A percentile compares a stretch with the other conserved stretches of the same genome.
Evolutionary conservation across 2,797 vertebrate genomes (phyloP).

Genomic region (Margarornis squamiger): DNA sequence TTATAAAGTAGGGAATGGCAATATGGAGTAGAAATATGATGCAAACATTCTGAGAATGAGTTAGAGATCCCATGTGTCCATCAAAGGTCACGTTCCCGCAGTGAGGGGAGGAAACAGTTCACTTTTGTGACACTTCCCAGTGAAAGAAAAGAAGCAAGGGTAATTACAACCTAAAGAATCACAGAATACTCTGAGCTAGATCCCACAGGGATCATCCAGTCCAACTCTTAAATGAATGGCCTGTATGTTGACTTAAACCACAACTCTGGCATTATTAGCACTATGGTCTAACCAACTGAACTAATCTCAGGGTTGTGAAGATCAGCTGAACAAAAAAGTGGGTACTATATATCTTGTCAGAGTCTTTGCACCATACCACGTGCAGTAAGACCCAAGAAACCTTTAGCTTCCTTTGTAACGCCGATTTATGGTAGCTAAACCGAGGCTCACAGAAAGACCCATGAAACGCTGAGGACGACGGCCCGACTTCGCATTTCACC

Average conservation of each 20-base stretch:
- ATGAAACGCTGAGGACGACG: accelerated
- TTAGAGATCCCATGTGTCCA: background rate
- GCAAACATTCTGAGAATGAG: background rate
- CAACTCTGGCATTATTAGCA: background rate
- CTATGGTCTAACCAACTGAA: background rate
- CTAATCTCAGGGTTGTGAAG: background rate
- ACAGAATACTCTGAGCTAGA: background rate
- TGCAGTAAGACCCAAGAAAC: background rate
- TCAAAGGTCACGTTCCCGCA: accelerated
- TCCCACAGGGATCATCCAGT: too few relatives aligned
- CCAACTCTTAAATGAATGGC: too few relatives aligned
- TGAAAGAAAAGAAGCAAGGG: background rate
- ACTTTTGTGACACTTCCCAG: accelerated
- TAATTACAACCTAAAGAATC: background rate
- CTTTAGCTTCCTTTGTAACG: accelerated
- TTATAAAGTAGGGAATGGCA: background rate
- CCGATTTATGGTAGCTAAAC: background rate
- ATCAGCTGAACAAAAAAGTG: background rate
- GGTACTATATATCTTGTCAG: background rate
- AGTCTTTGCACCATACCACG: too few relatives aligned
- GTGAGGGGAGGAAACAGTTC: background rate
- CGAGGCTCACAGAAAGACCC: accelerated
- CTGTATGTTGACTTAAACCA: background rate
- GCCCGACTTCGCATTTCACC: background rate
- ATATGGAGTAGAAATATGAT: too few relatives aligned